Percentiles rank a stretch among this genome's conserved stretches.
These are phyloP conservation scores for Temnothorax rugatulus DNA, from an alignment of 2,888 invertebrate species.

Conservation along the genomic window DNA sequence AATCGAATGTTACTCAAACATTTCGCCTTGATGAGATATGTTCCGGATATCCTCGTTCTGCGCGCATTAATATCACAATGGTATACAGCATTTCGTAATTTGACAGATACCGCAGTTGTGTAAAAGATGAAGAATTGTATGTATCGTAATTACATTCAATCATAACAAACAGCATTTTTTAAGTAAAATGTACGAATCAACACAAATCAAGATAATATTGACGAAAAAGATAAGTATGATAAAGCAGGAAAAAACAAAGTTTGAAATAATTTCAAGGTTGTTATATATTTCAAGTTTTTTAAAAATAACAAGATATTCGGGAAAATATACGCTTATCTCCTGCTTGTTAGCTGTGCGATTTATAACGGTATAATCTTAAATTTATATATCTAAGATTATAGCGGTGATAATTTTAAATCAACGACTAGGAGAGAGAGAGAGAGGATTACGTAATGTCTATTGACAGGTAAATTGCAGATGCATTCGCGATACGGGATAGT, in stretches of 20 bases:
- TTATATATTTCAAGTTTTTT: neutral
- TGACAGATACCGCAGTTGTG: neutral
- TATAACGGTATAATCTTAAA: neutral
- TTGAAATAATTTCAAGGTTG: neutral
- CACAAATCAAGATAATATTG: neutral
- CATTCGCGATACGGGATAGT: neutral
- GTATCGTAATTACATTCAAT: neutral
- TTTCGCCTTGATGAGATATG: neutral
- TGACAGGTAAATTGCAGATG: conserved; percentile 11
- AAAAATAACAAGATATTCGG: neutral
- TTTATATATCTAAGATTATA: too few relatives aligned
- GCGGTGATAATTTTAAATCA: conserved; percentile 15
- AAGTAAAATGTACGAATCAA: neutral
- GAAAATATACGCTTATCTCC: neutral
- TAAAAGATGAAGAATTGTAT: neutral
- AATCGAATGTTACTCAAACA: conserved; percentile 33
- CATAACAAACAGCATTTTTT: neutral
- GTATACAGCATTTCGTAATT: neutral
- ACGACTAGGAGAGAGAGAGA: neutral
- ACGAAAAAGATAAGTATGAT: neutral
- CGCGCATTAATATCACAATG: neutral
- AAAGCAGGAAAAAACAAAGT: neutral
- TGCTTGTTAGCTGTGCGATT: neutral
- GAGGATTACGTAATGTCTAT: conserved; percentile 16
- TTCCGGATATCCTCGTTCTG: neutral